phyloP scores from a whole-genome alignment of 2,888 invertebrate species.

The Ophion slaviceki region DNA sequence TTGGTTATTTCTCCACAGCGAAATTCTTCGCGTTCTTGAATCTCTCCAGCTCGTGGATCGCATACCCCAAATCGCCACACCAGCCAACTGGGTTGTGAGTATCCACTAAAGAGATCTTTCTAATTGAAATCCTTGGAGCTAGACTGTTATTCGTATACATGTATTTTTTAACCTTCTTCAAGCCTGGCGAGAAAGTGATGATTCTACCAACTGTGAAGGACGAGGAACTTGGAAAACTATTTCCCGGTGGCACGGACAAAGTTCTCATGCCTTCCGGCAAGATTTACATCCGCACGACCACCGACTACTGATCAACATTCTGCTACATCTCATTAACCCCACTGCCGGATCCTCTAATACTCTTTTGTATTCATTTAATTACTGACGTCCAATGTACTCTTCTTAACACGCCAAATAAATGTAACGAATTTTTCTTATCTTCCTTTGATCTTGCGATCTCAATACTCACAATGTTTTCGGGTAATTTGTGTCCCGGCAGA shows the following conservation, averaged over 20 bases:
- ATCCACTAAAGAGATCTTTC: neutral
- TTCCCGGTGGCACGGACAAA: constrained; percentile 88
- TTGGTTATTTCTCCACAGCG: constrained; percentile 85
- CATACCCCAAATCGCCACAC: constrained; percentile 91
- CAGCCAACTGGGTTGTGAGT: constrained; percentile 93
- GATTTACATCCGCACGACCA: constrained; percentile 90
- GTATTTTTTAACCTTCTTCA: constrained; percentile 2
- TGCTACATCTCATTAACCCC: neutral
- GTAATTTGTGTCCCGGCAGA: constrained; percentile 96
- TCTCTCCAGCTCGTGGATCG: constrained; percentile 91
- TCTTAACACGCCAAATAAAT: neutral
- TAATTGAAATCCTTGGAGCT: neutral
- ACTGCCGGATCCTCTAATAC: neutral
- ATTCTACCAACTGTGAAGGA: constrained; percentile 89
- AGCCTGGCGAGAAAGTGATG: constrained; percentile 92
- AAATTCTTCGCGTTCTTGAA: constrained; percentile 93
- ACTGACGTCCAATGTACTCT: neutral
- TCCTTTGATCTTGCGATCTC: neutral
- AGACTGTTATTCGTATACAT: neutral
- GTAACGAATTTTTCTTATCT: neutral
- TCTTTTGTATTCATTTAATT: neutral
- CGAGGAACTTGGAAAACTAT: constrained; percentile 87
- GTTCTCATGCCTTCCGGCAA: constrained; percentile 91
- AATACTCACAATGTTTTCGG: constrained; percentile 95
- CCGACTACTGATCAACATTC: constrained; percentile 84